Conservation (phyloP, 1,140 invertebrate species). For the Zaprionus davidi region DNA sequence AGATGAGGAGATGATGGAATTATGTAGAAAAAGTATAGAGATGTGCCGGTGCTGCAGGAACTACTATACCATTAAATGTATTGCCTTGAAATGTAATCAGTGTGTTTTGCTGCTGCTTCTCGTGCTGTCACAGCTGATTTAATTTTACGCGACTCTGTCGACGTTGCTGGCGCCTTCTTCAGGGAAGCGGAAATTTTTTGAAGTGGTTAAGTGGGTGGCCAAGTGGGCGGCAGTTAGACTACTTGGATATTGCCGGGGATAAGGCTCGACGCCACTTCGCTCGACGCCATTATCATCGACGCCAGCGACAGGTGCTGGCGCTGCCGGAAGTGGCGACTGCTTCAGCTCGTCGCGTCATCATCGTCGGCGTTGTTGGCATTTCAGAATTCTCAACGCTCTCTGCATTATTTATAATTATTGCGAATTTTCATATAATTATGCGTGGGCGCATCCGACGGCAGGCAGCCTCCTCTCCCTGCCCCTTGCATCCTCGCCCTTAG, state of each 20-base stretch:
- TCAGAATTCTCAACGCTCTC: constrained; percentile 51
- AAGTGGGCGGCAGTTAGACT: neutral
- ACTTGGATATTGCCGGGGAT: neutral
- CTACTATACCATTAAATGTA: neutral
- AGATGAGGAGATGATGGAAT: constrained; percentile 7
- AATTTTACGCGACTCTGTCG: constrained; percentile 57
- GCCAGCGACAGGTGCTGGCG: constrained; percentile 65
- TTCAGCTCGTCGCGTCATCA: constrained; percentile 14
- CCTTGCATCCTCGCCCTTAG: neutral
- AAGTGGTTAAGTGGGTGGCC: constrained; percentile 52
- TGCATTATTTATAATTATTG: constrained; percentile 82
- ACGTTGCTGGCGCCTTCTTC: constrained; percentile 31
- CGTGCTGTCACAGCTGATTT: constrained; percentile 54
- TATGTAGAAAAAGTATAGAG: neutral
- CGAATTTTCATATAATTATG: constrained; percentile 82
- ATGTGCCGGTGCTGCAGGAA: neutral
- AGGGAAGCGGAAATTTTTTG: constrained; percentile 69
- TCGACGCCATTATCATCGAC: constrained; percentile 29
- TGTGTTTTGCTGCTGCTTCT: constrained; percentile 18
- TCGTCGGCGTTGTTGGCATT: constrained; percentile 24
- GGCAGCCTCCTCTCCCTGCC: neutral
- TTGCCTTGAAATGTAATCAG: constrained; percentile 26
- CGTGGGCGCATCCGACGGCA: constrained; percentile 61
- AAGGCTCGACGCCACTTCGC: constrained; percentile 5
- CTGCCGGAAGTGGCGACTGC: constrained; percentile 71